Conservation (phyloP, 2,113 vertebrate species). For the Barbus barbus region DNA sequence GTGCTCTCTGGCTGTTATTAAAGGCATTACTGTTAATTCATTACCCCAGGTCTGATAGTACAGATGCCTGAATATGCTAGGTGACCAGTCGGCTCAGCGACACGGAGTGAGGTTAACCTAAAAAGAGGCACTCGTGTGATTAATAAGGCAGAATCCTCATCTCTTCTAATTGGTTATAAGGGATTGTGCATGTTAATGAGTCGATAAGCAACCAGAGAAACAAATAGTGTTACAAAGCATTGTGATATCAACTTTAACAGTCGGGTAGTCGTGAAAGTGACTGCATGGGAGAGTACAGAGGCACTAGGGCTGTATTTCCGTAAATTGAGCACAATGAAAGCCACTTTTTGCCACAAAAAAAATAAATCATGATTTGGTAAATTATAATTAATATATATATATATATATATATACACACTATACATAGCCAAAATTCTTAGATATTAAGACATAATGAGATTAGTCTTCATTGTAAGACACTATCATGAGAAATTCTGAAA, state of each 20-base stretch:
- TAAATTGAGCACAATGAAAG: background rate
- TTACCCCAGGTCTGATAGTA: constrained; percentile 8
- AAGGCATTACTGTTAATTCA: constrained; percentile 39
- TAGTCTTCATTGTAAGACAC: too few species aligned
- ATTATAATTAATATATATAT: background rate
- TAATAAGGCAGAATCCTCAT: constrained; percentile 68
- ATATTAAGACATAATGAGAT: too few species aligned
- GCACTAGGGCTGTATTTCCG: background rate
- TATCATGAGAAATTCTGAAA: background rate
- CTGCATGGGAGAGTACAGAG: constrained; percentile 22
- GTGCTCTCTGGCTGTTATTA: background rate
- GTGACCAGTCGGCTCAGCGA: constrained; percentile 13
- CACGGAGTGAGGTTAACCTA: constrained; percentile 19
- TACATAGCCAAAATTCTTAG: background rate
- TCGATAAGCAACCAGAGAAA: background rate
- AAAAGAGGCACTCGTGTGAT: constrained; percentile 70
- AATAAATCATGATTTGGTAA: too few species aligned
- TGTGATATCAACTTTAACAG: constrained; percentile 59
- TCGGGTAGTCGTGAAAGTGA: constrained; percentile 46
- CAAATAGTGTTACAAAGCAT: constrained; percentile 18
- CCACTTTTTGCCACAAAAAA: background rate
- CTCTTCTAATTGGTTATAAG: background rate
- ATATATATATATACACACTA: background rate
- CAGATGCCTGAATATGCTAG: constrained; percentile 47
- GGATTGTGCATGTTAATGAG: background rate